phyloP scores from a whole-genome alignment of 2,113 vertebrate species.

The Numida meleagris region DNA sequence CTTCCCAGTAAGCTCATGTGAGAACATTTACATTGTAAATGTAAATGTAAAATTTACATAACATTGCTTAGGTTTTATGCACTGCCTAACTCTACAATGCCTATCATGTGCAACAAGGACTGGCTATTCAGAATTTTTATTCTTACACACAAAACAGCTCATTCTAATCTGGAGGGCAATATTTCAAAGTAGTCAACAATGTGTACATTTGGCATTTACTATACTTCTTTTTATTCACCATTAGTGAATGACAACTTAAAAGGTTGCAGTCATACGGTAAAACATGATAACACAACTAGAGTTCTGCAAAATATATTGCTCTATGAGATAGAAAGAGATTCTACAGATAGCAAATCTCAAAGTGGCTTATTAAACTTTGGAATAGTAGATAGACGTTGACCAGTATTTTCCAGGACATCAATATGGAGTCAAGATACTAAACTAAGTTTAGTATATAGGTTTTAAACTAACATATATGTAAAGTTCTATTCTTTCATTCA shows the following conservation, averaged over 20 bases:
- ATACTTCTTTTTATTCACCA: background rate
- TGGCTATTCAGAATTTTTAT: background rate
- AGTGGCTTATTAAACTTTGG: background rate
- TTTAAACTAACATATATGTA: background rate
- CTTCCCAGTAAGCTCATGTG: background rate
- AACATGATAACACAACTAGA: background rate
- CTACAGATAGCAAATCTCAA: background rate
- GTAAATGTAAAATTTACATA: too few species aligned
- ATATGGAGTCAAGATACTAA: background rate
- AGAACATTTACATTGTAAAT: background rate
- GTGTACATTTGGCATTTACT: background rate
- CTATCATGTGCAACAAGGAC: background rate
- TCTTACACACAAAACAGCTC: background rate
- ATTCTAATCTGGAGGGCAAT: background rate
- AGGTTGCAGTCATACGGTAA: background rate
- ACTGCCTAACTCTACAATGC: background rate
- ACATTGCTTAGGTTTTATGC: accelerated
- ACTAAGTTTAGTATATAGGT: too few species aligned
- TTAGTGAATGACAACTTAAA: background rate
- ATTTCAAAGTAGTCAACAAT: background rate
- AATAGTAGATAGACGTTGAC: background rate
- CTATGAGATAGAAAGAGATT: background rate
- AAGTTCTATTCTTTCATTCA: background rate
- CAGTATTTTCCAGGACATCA: background rate
- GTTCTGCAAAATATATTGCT: background rate